Base-by-base conservation (phyloP, 2,113 vertebrate species). In the Taxidea taxus region DNA sequence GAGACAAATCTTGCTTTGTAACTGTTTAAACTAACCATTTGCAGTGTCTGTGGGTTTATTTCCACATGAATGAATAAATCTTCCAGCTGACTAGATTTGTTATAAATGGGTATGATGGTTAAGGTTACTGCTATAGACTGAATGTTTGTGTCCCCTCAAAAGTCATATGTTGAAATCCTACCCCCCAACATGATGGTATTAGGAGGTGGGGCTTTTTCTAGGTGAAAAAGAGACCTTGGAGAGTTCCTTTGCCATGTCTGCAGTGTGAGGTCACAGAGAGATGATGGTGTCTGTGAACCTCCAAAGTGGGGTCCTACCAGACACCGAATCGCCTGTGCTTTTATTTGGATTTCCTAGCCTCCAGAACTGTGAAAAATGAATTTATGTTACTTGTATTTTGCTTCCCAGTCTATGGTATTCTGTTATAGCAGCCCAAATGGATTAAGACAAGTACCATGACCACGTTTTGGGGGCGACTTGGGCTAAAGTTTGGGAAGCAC, bases 11-110 rank as follows among this genome's bases (percentile, higher is more conserved):
- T 39, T 90, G 29, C 75, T 91, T 97, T 89, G 82, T 70, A 88
- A 83, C 58, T 15, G 31, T 87, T 91, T 95, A 94, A 91, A 80
- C 86, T 64, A 87, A 91, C 16, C 49, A 74, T 31, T 74, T 95
- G 82, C 1, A 75, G 77, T 94, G 37, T 23, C 92, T 54, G 4
- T 95, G 62, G 60, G 20, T 95, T 56, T 58, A 20, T 84, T 95
- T 97, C 62, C 49, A 94, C 72, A 93, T 68, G 72, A 97, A 66
- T 44, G 31, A 89, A 20, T n/a, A 64, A 16, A 85, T 39, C 81
- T 97, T 95, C 70, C 94, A 70, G 54, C 44, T 94, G 92, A 90
- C 25, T n/a, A 95, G n/a, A 42, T 90, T 91, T 77, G 62, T 96
- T 92, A 86, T 66, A 88, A 95, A 92, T 86, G 29, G 12, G 91